Percentiles rank a stretch among this genome's conserved stretches.
phyloP scores from a whole-genome alignment of 1,140 invertebrate species.

The Bradysia coprophila region DNA sequence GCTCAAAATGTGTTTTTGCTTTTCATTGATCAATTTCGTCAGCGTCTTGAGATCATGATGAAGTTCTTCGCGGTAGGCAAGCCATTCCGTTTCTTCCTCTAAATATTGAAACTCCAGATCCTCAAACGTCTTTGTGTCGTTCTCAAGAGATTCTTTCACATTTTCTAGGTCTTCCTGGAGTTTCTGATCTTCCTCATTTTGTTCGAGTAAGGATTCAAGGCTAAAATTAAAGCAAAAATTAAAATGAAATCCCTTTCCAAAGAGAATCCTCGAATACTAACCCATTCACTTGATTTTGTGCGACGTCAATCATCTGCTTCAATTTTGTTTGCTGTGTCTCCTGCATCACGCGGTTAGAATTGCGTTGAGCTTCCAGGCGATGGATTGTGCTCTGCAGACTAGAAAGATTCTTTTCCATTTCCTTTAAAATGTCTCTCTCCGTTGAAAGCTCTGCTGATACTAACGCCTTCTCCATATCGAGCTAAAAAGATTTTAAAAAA shows the following conservation, averaged over 20 bases:
- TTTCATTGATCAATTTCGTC: constrained; percentile 38
- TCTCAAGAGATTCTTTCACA: constrained; percentile 45
- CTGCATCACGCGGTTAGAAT: constrained; percentile 22
- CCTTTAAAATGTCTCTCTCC: constrained; percentile 54
- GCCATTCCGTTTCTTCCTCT: constrained; percentile 71
- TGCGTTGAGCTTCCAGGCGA: constrained; percentile 19
- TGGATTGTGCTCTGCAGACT: constrained; percentile 16
- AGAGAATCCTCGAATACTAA: constrained; percentile 4
- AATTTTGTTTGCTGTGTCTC: constrained; percentile 23
- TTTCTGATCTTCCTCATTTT: constrained; percentile 27
- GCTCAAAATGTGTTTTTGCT: constrained; percentile 39
- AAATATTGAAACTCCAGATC: constrained; percentile 87
- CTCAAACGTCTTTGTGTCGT: constrained; percentile 66
- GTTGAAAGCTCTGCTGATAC: constrained; percentile 63
- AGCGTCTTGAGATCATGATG: constrained; percentile 55
- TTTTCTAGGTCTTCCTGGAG: constrained; percentile 37
- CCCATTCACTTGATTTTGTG: constrained; percentile 20
- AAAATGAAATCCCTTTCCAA: constrained; percentile 1
- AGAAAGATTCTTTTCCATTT: constrained; percentile 40
- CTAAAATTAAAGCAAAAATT: constrained; percentile 12
- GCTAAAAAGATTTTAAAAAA: constrained; percentile 28
- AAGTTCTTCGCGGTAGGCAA: constrained; percentile 63
- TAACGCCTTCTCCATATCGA: constrained; percentile 68
- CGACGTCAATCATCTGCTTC: constrained; percentile 23
- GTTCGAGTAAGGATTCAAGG: constrained; percentile 31